phyloP scores from a whole-genome alignment of 2,797 vertebrate genomes.

The Telmatherina bonti region DNA sequence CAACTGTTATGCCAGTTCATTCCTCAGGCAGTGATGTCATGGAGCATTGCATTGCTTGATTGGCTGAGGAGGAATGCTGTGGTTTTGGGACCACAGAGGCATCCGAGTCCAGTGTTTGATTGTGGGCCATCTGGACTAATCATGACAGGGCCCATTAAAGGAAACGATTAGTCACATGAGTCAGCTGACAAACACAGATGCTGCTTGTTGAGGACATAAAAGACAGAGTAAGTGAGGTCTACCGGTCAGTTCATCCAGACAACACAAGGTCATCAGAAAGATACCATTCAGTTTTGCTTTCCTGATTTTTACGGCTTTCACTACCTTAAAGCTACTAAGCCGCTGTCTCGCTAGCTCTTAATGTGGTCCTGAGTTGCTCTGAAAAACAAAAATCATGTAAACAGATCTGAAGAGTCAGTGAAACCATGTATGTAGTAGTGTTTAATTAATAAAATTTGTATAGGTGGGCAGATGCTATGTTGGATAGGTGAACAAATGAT shows the following conservation, averaged over 20 bases:
- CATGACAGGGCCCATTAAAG: constrained; percentile 22
- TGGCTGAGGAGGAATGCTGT: constrained; percentile 78
- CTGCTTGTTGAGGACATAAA: constrained; percentile 1
- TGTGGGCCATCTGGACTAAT: constrained; percentile 48
- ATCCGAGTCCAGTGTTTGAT: constrained; percentile 43
- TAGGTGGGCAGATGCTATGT: neutral
- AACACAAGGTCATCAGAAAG: neutral
- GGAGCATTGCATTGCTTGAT: constrained; percentile 59
- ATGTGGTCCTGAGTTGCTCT: neutral
- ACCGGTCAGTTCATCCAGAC: neutral
- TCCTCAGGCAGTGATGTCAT: constrained; percentile 83
- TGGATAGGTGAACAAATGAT: neutral
- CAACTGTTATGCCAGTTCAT: constrained; percentile 76
- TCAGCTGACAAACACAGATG: constrained; percentile 45
- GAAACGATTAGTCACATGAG: constrained; percentile 54
- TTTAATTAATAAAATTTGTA: neutral
- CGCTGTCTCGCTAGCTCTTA: neutral
- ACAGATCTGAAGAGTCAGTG: neutral
- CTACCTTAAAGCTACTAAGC: neutral
- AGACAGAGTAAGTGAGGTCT: neutral
- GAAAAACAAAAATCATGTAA: neutral
- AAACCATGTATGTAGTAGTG: neutral
- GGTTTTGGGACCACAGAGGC: constrained; percentile 70
- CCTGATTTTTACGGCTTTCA: neutral
- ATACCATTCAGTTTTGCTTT: neutral